These are phyloP conservation scores for Microcebus ravelobensis DNA, from an alignment of 2,113 vertebrate genomes.

Conservation along the genomic window DNA sequence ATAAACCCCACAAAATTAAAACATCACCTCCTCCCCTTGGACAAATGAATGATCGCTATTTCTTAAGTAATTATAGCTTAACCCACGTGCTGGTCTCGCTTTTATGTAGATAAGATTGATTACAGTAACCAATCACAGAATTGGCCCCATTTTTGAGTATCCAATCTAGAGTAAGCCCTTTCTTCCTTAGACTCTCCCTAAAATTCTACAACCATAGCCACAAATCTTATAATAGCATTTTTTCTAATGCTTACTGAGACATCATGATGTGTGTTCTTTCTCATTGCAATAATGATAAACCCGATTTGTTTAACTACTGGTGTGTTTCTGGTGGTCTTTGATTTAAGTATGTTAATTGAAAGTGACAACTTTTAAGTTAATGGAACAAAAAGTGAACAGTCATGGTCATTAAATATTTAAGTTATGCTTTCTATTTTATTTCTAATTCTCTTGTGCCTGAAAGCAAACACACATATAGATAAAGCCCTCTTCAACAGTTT, in stretches of 20 bases:
- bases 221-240: background rate
- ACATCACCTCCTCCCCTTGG: background rate
- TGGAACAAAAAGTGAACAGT: background rate
- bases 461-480: background rate
- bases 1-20: background rate
- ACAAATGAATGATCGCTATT: background rate
- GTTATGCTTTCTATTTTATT: background rate
- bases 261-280: background rate
- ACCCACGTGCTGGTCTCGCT: background rate
- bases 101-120: background rate
- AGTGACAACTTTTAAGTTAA: background rate
- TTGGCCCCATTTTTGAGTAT: background rate
- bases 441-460: background rate
- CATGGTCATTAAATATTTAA: background rate
- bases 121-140: background rate
- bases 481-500: background rate
- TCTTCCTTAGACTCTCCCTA: background rate
- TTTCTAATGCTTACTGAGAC: background rate
- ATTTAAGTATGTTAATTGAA: background rate
- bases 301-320: background rate
- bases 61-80: background rate
- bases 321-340: background rate
- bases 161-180: rapidly evolving
- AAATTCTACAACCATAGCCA: background rate
- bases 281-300: background rate